A percentile compares a stretch with the other conserved stretches of the same genome.
phyloP scores from a whole-genome alignment of 1,140 invertebrate genomes.

The Megalonaias nervosa region DNA sequence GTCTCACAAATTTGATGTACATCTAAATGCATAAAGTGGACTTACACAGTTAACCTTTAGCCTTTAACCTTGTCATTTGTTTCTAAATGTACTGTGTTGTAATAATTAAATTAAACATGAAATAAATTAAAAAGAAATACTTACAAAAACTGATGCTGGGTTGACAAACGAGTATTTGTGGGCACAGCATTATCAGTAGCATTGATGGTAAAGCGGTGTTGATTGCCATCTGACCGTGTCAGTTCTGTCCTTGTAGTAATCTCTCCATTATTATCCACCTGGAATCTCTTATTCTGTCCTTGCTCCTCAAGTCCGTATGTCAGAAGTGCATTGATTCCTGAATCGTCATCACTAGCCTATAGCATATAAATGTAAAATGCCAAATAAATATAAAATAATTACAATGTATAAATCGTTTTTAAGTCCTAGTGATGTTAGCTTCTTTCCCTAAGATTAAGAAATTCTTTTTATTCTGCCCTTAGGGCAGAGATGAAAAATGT shows the following conservation, averaged over 20 bases:
- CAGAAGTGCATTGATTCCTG: constrained; percentile 40
- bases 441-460: no score
- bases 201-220: constrained; percentile 28
- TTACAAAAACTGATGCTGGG: constrained; percentile 21
- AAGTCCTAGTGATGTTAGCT: no score
- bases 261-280: constrained; percentile 17
- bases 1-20: no score
- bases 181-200: constrained; percentile 30
- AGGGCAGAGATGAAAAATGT: no score
- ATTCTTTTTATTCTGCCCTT: no score
- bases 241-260: constrained; percentile 43
- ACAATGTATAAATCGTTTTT: no score
- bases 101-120: no score
- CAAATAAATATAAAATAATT: no score
- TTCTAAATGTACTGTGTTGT: no score
- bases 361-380: background rate
- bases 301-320: constrained; percentile 15
- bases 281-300: background rate
- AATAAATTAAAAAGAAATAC: background rate
- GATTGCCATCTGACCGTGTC: background rate
- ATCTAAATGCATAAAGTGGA: no score
- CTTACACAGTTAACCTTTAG: no score
- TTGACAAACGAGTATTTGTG: background rate
- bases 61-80: no score
- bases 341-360: constrained; percentile 52